Evolutionary conservation across 2,113 vertebrate genomes (phyloP).

Genomic region (Tretioscincus oriximinensis): DNA sequence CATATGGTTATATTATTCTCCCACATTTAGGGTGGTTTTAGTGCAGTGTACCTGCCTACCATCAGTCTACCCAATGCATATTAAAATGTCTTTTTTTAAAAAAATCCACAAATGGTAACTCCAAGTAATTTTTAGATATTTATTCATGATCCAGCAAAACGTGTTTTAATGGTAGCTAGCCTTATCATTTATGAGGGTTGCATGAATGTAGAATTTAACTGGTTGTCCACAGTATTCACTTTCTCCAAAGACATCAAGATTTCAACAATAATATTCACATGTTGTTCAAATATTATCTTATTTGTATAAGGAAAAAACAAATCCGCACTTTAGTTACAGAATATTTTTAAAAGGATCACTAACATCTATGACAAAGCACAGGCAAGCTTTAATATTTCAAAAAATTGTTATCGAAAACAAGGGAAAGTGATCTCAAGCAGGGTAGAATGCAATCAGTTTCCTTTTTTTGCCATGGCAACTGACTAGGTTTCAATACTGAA

Average conservation of each 20-base stretch:
- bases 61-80: no score
- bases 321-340: not conserved
- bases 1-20: no score
- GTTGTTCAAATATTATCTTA: no score
- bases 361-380: not conserved
- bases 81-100: no score
- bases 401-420: not conserved
- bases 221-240: no score
- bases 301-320: not conserved
- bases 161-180: not conserved
- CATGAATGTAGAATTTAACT: not conserved
- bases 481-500: not conserved
- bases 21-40: no score
- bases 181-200: not conserved
- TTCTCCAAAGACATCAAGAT: not conserved
- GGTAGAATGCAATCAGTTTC: not conserved
- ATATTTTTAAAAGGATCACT: not conserved
- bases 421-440: not conserved
- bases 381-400: not conserved
- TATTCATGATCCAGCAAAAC: not conserved
- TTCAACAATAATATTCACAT: no score
- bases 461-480: not conserved
- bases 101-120: not conserved
- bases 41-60: no score
- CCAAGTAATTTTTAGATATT: not conserved